Evolutionary conservation across 2,113 vertebrate species (phyloP).

Genomic region (Prinia subflava): DNA sequence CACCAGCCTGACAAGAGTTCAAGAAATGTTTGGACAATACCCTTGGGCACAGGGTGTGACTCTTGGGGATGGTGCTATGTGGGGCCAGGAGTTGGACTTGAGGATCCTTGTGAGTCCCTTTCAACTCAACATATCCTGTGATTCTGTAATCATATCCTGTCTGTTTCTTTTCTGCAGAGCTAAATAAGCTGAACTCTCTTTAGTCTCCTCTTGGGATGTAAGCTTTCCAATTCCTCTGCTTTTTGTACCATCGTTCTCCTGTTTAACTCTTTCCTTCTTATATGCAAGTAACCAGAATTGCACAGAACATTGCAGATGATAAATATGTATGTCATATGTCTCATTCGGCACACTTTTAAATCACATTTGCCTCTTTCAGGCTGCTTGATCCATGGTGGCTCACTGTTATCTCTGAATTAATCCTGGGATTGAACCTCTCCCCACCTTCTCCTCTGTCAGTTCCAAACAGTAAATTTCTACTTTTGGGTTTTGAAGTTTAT

Average conservation of each 20-base stretch:
- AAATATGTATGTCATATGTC: neutral
- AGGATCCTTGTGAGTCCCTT: neutral
- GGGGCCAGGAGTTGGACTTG: fast-evolving
- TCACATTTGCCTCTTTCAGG: neutral
- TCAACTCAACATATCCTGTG: neutral
- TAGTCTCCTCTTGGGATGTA: neutral
- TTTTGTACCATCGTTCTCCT: neutral
- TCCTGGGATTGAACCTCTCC: neutral
- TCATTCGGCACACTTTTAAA: neutral
- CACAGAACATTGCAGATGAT: neutral
- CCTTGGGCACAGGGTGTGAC: neutral
- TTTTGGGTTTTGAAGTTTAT: neutral
- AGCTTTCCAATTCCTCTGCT: neutral
- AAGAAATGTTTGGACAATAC: neutral
- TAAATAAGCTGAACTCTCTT: neutral
- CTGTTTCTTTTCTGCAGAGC: neutral
- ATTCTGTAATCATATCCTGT: neutral
- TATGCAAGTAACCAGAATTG: neutral
- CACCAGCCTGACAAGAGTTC: neutral
- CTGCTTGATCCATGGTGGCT: neutral
- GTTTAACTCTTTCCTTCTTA: neutral
- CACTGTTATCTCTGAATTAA: neutral
- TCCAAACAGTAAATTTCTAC: neutral
- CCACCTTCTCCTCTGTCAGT: neutral
- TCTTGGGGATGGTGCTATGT: neutral